A percentile compares a stretch with the other conserved stretches of the same genome.
Evolutionary conservation across 1,140 invertebrate genomes (phyloP).

Genomic region (Probaryconus sp.): DNA sequence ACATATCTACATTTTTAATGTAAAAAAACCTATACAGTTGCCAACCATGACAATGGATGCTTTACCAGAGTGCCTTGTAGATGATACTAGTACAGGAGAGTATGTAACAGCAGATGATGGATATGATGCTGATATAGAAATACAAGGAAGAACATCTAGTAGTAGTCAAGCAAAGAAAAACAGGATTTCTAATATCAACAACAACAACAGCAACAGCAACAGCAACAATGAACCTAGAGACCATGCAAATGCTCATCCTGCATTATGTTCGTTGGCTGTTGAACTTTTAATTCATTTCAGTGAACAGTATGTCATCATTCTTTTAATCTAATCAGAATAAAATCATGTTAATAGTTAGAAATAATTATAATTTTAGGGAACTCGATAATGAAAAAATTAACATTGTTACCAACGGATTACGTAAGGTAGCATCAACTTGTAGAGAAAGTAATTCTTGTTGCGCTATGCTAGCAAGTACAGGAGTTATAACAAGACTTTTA

Average conservation of each 20-base stretch:
- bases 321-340: too few relatives aligned
- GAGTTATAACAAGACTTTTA: slow-evolving; percentile 73
- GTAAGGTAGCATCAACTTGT: slow-evolving; percentile 72
- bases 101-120: slow-evolving; percentile 82
- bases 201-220: slow-evolving; percentile 61
- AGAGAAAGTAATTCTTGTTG: slow-evolving; percentile 76
- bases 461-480: slow-evolving; percentile 72
- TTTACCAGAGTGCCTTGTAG: slow-evolving; percentile 76
- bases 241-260: slow-evolving; percentile 78
- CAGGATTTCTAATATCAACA: slow-evolving; percentile 61
- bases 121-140: slow-evolving; percentile 80
- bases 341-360: too few relatives aligned
- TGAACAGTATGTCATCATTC: slow-evolving; percentile 74
- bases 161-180: slow-evolving; percentile 58
- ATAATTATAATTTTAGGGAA: slow-evolving; percentile 59
- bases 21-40: too few relatives aligned
- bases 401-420: slow-evolving; percentile 70
- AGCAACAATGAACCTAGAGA: slow-evolving; percentile 65
- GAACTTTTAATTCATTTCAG: slow-evolving; percentile 81
- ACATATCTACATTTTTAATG: too few relatives aligned
- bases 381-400: slow-evolving; percentile 67
- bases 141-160: slow-evolving; percentile 65
- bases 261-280: slow-evolving; percentile 80
- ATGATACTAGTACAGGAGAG: slow-evolving; percentile 78
- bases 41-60: slow-evolving; percentile 74